Percentiles rank a stretch among this genome's conserved stretches.
These are phyloP conservation scores for Thaumatotibia leucotreta DNA, from an alignment of 1,140 invertebrate genomes.

Conservation along the genomic window DNA sequence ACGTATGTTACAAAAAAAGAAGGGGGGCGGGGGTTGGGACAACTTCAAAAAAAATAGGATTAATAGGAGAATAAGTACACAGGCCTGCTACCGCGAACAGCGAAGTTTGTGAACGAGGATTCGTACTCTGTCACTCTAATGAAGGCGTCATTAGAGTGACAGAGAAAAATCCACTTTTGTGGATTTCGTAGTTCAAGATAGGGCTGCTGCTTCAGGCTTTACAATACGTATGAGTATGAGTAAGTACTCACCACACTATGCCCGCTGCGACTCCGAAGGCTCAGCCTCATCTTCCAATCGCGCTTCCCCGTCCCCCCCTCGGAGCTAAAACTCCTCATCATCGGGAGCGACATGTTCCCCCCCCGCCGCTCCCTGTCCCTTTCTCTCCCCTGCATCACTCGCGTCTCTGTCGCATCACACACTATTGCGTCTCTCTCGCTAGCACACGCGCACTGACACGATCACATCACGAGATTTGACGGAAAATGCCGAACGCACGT, in stretches of 20 bases:
- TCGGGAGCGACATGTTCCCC: conserved; percentile 49
- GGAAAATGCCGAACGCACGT: not conserved
- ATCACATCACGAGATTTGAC: not conserved
- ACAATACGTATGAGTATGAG: too few relatives aligned
- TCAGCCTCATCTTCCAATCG: conserved; percentile 67
- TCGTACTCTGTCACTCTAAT: too few relatives aligned
- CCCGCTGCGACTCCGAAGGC: conserved; percentile 62
- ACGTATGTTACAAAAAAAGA: too few relatives aligned
- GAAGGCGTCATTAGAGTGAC: too few relatives aligned
- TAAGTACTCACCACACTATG: conserved; percentile 57
- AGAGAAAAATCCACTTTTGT: too few relatives aligned
- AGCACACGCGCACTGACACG: not conserved
- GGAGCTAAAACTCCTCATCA: conserved; percentile 61
- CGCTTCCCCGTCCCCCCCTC: conserved; percentile 51
- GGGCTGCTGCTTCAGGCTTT: too few relatives aligned
- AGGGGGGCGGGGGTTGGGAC: too few relatives aligned
- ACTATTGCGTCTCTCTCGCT: conserved; percentile 38
- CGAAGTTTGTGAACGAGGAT: too few relatives aligned
- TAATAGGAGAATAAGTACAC: too few relatives aligned
- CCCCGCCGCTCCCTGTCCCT: not conserved
- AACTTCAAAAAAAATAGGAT: too few relatives aligned
- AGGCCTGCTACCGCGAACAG: too few relatives aligned
- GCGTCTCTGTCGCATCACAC: conserved; percentile 40
- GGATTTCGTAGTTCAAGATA: too few relatives aligned
- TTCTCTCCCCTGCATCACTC: conserved; percentile 24